Evolutionary conservation across 2,113 vertebrate genomes (phyloP).

Genomic region (Urocitellus parryii): DNA sequence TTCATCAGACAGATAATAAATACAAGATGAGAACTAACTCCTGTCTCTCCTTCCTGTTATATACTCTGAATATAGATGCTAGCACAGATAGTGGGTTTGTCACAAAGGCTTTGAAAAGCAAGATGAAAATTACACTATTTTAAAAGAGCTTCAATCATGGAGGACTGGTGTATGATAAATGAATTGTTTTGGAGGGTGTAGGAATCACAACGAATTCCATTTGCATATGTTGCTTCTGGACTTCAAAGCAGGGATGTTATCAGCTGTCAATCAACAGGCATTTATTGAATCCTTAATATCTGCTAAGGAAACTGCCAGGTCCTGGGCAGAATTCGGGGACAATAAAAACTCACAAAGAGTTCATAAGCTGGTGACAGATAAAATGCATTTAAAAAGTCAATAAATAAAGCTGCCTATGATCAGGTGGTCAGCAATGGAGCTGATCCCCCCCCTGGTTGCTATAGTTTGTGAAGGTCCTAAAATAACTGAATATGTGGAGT

Average conservation of each 20-base stretch:
- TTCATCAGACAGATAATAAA: slow-evolving; percentile 64
- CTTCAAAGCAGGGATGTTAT: slow-evolving; percentile 3
- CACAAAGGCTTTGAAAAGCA: neutral
- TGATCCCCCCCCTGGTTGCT: neutral
- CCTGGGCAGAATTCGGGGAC: neutral
- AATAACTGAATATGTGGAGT: neutral
- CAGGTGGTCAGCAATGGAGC: neutral
- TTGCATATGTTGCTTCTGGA: neutral
- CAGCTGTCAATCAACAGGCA: slow-evolving; percentile 45
- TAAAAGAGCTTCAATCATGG: neutral
- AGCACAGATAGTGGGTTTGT: neutral
- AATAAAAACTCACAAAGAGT: neutral
- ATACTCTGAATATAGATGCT: slow-evolving; percentile 47
- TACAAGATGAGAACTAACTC: neutral
- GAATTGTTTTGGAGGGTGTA: neutral
- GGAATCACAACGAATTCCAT: neutral
- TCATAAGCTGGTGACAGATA: neutral
- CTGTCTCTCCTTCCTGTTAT: neutral
- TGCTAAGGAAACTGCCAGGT: neutral
- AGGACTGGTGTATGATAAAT: neutral
- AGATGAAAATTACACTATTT: slow-evolving; percentile 50
- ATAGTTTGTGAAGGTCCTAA: neutral
- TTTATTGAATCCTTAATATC: slow-evolving; percentile 29
- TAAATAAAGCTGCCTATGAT: neutral
- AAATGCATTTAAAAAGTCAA: neutral